Evolutionary conservation across 2,888 invertebrate species (phyloP), one percentile per base, ranked within the genome.

Genomic region (Thecophora atra): DNA sequence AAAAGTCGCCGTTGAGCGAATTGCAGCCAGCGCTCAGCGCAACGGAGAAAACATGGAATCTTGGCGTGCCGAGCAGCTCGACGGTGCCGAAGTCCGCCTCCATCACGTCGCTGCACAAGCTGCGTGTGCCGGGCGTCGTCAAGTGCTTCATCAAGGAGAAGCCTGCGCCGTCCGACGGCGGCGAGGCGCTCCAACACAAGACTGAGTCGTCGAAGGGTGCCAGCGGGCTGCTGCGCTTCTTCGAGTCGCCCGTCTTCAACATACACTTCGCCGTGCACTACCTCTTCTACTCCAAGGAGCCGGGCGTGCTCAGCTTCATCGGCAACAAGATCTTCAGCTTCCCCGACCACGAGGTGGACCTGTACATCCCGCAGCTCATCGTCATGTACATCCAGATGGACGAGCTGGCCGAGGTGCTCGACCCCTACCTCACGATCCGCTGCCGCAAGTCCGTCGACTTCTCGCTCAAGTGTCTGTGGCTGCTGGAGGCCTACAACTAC

Each of bases 301-400:
- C 97, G 52, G 99, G 98, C 75, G 98, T 99, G 77, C 95, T 98
- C 83, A 94, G 95, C 81, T 99, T 99, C 88, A 93, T 99, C 85
- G 99, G 97, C 77, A 99, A 99, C 89, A 95, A 97, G 88, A 92
- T 99, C 88, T 99, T 99, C 88, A 96, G 94, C 87, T 99, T 99
- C 87, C 92, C 93, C 42, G 91, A 95, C 85, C 90, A 89, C 77
- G 97, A 98, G 79, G 97, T 99, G 76, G 98, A 99, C 88, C 96
- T 98, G 87, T 99, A 98, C 88, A 91, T 99, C 85, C 99, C 99
- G 64, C 99, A 99, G 88, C 88, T 99, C 83, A 94, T 99, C 82
- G 96, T 96, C 82, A 97, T 99, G 96, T 99, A 98, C 87, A 95
- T 99, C 87, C 97, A 98, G 88, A 96, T 98, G 92, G 94, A 94